Evolutionary conservation across 2,113 vertebrate genomes (phyloP).

Genomic region (Catharus fuscescens): DNA sequence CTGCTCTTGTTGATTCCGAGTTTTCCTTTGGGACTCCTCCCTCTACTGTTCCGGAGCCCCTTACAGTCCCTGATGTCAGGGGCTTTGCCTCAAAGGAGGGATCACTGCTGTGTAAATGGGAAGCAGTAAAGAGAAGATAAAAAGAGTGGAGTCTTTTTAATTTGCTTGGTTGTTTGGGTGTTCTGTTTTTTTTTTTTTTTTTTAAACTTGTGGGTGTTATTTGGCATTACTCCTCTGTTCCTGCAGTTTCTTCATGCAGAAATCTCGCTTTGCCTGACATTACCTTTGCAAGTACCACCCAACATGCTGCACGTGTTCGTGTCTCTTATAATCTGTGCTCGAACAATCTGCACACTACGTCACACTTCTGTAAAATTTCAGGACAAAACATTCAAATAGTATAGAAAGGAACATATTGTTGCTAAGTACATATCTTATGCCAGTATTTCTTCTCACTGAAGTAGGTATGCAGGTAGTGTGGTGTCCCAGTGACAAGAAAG

Average conservation of each 20-base stretch:
- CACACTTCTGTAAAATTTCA: background rate
- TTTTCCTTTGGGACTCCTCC: background rate
- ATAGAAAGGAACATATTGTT: background rate
- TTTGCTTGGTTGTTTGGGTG: background rate
- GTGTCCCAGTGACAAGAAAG: background rate
- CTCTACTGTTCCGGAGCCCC: background rate
- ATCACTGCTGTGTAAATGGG: background rate
- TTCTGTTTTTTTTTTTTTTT: no score
- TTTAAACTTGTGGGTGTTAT: background rate
- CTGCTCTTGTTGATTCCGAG: background rate
- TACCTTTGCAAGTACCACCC: background rate
- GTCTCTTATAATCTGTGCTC: background rate
- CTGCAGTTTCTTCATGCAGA: background rate
- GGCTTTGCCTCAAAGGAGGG: background rate
- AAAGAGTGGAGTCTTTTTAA: background rate
- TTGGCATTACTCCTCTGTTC: background rate
- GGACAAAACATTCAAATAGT: background rate
- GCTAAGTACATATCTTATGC: background rate
- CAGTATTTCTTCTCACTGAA: background rate
- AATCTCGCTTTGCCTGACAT: background rate
- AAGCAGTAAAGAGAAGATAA: background rate
- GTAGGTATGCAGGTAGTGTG: background rate
- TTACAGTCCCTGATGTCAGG: background rate
- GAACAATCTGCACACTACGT: background rate
- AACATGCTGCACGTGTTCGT: rapidly evolving